These are phyloP conservation scores for Brachionichthys hirsutus DNA, from an alignment of 2,113 vertebrate species.

Conservation along the genomic window DNA sequence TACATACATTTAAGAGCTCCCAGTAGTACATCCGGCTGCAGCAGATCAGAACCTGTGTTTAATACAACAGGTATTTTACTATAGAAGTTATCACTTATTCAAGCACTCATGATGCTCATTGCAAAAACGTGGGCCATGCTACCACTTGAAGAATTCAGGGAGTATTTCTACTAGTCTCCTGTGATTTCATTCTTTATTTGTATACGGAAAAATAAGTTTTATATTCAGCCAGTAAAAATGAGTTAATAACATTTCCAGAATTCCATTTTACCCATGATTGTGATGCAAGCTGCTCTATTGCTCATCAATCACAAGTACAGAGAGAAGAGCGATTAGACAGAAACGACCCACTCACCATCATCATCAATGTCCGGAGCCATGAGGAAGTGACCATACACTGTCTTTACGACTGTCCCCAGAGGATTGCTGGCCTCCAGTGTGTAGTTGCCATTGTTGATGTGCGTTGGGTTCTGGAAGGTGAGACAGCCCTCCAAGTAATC, in stretches of 20 bases:
- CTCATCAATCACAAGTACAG: slow-evolving; percentile 5
- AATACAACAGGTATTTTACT: slow-evolving; percentile 11
- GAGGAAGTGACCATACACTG: slow-evolving; percentile 92
- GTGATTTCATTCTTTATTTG: slow-evolving; percentile 13
- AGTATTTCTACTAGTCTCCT: slow-evolving; percentile 17
- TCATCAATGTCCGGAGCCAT: slow-evolving; percentile 74
- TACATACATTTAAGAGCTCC: slow-evolving; percentile 44
- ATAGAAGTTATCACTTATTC: slow-evolving; percentile 13
- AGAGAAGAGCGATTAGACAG: background rate
- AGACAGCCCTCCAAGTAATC: slow-evolving; percentile 93
- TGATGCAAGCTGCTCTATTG: background rate
- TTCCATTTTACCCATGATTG: background rate
- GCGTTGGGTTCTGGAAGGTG: slow-evolving; percentile 93
- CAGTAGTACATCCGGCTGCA: background rate
- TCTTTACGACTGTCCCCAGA: slow-evolving; percentile 88
- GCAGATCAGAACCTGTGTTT: slow-evolving; percentile 8
- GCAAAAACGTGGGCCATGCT: slow-evolving; percentile 14
- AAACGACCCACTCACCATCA: slow-evolving; percentile 42
- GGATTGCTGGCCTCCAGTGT: slow-evolving; percentile 91
- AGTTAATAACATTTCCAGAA: slow-evolving; percentile 5
- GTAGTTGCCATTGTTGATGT: slow-evolving; percentile 98
- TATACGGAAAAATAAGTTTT: slow-evolving; percentile 8
- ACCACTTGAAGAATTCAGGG: slow-evolving; percentile 10
- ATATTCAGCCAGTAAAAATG: slow-evolving; percentile 9
- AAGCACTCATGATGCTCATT: background rate